Percentiles rank a stretch among this genome's conserved stretches.
Conservation (phyloP, 30 jellyfish, hydroid and myxozoan genomes). For the Rhopilema esculentum region DNA sequence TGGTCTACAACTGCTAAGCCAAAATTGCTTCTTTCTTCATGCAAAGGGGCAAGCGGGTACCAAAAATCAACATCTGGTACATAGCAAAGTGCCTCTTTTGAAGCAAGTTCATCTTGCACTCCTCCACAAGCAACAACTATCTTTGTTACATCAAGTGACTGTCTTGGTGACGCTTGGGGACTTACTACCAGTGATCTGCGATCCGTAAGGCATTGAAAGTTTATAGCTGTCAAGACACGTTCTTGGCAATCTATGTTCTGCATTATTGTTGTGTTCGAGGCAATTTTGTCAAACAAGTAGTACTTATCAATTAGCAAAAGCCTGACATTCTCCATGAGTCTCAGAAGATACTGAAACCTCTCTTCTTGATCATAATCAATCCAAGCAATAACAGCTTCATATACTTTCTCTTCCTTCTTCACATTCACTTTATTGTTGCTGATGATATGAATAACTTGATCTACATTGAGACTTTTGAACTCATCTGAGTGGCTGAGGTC, state of each 20-base stretch:
- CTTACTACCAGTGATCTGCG: conserved; percentile 49
- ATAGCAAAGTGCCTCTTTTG: conserved; percentile 93
- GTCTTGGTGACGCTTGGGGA: conserved; percentile 47
- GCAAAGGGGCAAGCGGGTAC: conserved; percentile 96
- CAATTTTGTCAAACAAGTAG: conserved; percentile 86
- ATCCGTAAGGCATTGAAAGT: conserved; percentile 75
- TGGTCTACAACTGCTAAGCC: conserved; percentile 65
- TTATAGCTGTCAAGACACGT: conserved; percentile 68
- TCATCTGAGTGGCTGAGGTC: conserved; percentile 94
- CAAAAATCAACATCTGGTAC: conserved; percentile 92
- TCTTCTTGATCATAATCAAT: conserved; percentile 54
- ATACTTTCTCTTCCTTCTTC: conserved; percentile 78
- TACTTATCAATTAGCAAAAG: conserved; percentile 78
- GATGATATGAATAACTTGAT: conserved; percentile 81
- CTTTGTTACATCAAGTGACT: conserved; percentile 52
- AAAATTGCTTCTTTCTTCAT: conserved; percentile 62
- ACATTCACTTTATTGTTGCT: conserved; percentile 77
- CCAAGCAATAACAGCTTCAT: conserved; percentile 90
- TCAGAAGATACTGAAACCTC: conserved; percentile 38
- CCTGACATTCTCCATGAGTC: conserved; percentile 77
- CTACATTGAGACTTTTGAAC: conserved; percentile 63
- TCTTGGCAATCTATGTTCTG: conserved; percentile 52
- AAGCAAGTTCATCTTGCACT: conserved; percentile 88
- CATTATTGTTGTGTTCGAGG: conserved; percentile 61
- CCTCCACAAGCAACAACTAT: conserved; percentile 92